phyloP scores from a whole-genome alignment of 2,113 vertebrate genomes.

The Cynoglossus semilaevis region DNA sequence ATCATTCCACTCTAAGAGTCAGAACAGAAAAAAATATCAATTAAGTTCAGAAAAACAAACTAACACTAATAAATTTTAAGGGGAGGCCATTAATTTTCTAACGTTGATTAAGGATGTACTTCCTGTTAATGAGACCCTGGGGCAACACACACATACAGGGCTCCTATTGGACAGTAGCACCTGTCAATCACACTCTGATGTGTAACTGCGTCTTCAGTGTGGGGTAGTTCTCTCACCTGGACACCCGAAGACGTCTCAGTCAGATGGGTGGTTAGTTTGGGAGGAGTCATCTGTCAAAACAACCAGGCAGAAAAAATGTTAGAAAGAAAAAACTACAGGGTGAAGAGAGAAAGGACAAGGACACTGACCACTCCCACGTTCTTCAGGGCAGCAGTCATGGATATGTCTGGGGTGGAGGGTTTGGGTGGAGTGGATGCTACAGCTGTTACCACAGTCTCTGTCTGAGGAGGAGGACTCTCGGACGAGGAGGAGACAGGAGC shows the following conservation, averaged over 20 bases:
- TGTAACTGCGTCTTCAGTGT: too few relatives aligned
- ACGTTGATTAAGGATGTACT: too few relatives aligned
- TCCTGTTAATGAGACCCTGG: too few relatives aligned
- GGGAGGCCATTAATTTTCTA: too few relatives aligned
- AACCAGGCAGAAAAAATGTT: neutral
- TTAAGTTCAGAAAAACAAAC: too few relatives aligned
- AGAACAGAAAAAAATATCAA: too few relatives aligned
- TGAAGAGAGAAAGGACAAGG: neutral
- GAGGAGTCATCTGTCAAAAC: conserved; percentile 50
- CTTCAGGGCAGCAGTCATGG: conserved; percentile 93
- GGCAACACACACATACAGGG: too few relatives aligned
- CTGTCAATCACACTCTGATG: too few relatives aligned
- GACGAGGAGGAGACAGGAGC: conserved; percentile 35
- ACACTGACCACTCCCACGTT: conserved; percentile 89
- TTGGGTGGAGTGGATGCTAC: conserved; percentile 63
- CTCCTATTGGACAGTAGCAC: too few relatives aligned
- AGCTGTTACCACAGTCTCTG: conserved; percentile 71
- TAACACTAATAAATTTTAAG: too few relatives aligned
- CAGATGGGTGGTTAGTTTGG: conserved; percentile 50
- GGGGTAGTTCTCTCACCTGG: conserved; percentile 50
- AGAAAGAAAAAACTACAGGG: too few relatives aligned
- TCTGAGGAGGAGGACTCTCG: conserved; percentile 59
- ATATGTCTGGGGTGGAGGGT: conserved; percentile 78
- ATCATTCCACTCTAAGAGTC: too few relatives aligned
- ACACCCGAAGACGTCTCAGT: conserved; percentile 35